Percentiles rank a stretch among this genome's conserved stretches.
phyloP scores from a whole-genome alignment of 1,140 invertebrate genomes.

The Drosophila bipectinata region DNA sequence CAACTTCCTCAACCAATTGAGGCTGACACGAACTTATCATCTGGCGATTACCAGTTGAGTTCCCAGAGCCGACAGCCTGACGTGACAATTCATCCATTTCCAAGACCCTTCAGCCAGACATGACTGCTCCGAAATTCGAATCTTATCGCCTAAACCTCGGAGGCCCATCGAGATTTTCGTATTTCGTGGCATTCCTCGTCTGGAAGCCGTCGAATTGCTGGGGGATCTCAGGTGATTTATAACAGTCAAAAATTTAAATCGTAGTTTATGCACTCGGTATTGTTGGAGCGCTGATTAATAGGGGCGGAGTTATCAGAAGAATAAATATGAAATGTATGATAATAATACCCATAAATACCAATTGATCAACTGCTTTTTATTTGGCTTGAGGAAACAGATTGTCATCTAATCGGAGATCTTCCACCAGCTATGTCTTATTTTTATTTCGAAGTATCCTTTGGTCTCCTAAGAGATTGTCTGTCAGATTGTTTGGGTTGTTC shows the following conservation, averaged over 20 bases:
- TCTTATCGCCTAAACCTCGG: constrained; percentile 24
- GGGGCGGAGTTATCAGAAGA: not conserved
- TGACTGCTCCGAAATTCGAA: constrained; percentile 17
- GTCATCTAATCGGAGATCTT: constrained; percentile 34
- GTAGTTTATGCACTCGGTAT: not conserved
- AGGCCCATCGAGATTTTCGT: constrained; percentile 33
- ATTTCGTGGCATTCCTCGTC: constrained; percentile 23
- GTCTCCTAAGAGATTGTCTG: constrained; percentile 25
- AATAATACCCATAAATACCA: too few relatives aligned
- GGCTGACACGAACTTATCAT: constrained; percentile 37
- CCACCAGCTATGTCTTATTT: constrained; percentile 19
- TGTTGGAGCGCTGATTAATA: too few relatives aligned
- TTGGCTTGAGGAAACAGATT: not conserved
- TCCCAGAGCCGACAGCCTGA: constrained; percentile 32
- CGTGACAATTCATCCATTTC: constrained; percentile 46
- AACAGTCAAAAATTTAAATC: constrained; percentile 15
- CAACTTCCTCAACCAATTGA: constrained; percentile 43
- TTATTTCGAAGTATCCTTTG: constrained; percentile 31
- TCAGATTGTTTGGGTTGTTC: constrained; percentile 47
- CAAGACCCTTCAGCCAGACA: constrained; percentile 37
- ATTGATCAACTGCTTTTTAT: too few relatives aligned
- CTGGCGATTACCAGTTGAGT: constrained; percentile 35
- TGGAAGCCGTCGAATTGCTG: constrained; percentile 17
- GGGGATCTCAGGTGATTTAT: constrained; percentile 26
- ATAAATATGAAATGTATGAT: too few relatives aligned